Conservation (phyloP, 2,113 vertebrate genomes). For the Glaucidium brasilianum region DNA sequence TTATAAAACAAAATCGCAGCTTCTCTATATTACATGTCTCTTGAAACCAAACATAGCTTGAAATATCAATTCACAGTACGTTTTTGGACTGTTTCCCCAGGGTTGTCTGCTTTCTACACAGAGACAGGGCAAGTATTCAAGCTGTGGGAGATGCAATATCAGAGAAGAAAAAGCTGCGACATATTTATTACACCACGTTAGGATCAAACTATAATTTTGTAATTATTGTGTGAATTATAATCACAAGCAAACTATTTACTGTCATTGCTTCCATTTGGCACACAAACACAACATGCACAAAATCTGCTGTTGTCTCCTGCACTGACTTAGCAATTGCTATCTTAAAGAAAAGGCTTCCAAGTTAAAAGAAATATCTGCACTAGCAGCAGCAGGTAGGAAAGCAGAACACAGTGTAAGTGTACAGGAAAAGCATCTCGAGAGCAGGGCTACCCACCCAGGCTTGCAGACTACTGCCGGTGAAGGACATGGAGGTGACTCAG, state of each 20-base stretch:
- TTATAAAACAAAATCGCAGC: not conserved
- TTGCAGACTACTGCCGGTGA: not conserved
- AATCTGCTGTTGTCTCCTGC: not conserved
- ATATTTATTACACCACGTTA: not conserved
- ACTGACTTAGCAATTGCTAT: not conserved
- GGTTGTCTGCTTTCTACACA: not conserved
- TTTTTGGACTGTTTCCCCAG: not conserved
- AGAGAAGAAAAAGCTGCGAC: not conserved
- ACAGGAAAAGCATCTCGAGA: not conserved
- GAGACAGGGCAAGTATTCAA: not conserved
- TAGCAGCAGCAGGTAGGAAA: not conserved
- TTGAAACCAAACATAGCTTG: not conserved
- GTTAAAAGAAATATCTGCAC: not conserved
- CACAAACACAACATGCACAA: not conserved
- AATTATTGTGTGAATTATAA: not conserved
- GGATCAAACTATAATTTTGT: not conserved
- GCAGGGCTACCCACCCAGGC: not conserved
- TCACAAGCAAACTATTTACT: not conserved
- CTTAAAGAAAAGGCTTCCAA: not conserved
- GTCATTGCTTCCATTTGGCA: not conserved
- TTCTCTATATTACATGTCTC: not conserved
- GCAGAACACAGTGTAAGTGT: not conserved
- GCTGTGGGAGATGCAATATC: not conserved
- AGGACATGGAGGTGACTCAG: conserved; percentile 4
- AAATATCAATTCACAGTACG: not conserved